Evolutionary conservation across 2,888 invertebrate genomes (phyloP).

Genomic region (Drosophila nigricruria): DNA sequence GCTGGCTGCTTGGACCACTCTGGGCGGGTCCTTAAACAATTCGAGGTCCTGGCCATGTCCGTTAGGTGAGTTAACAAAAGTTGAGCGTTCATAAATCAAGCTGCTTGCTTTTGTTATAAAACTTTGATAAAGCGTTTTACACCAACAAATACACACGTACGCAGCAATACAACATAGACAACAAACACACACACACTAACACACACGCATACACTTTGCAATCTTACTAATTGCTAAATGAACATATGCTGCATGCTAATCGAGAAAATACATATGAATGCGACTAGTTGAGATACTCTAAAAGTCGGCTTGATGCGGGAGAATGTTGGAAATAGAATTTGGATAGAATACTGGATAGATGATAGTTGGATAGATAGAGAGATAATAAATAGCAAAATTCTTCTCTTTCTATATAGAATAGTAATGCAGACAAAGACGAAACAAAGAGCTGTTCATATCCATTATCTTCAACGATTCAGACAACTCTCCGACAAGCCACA

Average conservation of each 20-base stretch:
- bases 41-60: conserved; percentile 19
- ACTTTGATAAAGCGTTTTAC: conserved; percentile 80
- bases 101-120: conserved; percentile 73
- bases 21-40: conserved; percentile 26
- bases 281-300: conserved; percentile 14
- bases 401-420: no score
- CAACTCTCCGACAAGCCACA: accelerated
- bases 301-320: not conserved
- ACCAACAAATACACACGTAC: conserved; percentile 39
- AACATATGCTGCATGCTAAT: conserved; percentile 67
- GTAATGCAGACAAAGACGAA: no score
- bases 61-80: conserved; percentile 76
- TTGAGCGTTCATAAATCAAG: conserved; percentile 76
- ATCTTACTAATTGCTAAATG: conserved; percentile 78
- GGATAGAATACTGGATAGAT: no score
- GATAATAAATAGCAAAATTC: no score
- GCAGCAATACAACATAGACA: conserved; percentile 4
- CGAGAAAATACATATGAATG: conserved; percentile 18
- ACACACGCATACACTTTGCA: conserved; percentile 54
- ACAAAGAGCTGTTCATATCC: no score
- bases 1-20: conserved; percentile 33
- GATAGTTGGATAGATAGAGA: no score
- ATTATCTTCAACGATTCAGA: no score
- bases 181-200: conserved; percentile 4
- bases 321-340: not conserved